These are phyloP conservation scores for Fissipunctia ypsillon DNA, from an alignment of 2,888 invertebrate genomes.

Conservation along the genomic window DNA sequence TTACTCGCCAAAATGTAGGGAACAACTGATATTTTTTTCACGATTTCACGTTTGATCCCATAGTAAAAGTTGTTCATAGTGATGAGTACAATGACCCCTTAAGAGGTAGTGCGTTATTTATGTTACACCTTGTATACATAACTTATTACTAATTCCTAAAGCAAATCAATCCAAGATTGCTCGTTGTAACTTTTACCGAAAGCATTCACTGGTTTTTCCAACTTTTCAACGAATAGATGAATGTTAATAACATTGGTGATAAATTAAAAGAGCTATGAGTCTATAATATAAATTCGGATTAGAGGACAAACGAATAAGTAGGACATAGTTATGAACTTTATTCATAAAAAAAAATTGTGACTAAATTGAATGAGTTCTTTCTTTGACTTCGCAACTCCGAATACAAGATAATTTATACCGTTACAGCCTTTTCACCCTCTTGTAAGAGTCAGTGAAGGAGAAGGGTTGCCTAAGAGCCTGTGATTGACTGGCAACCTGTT, in stretches of 20 bases:
- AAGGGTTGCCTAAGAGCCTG: constrained; percentile 48
- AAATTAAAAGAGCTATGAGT: constrained; percentile 21
- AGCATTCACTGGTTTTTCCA: constrained; percentile 4
- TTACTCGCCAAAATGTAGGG: too few species aligned
- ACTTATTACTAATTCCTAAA: constrained; percentile 15
- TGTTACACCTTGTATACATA: too few species aligned
- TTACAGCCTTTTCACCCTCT: constrained; percentile 52
- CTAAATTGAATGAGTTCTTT: constrained; percentile 19
- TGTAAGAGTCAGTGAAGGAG: constrained; percentile 55
- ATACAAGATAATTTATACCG: constrained; percentile 31
- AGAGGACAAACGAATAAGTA: constrained; percentile 5
- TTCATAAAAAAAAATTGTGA: background rate
- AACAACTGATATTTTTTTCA: too few species aligned
- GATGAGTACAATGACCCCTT: too few species aligned
- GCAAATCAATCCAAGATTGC: constrained; percentile 18
- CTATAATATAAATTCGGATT: constrained; percentile 5
- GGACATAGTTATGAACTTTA: constrained; percentile 2
- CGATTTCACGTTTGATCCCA: too few species aligned
- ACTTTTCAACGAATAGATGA: constrained; percentile 23
- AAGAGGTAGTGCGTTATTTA: too few species aligned
- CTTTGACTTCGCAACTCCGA: constrained; percentile 9
- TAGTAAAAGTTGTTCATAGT: too few species aligned
- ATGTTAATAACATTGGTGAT: constrained; percentile 28
- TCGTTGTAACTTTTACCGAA: constrained; percentile 24
- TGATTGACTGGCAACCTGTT: constrained; percentile 57